Percentiles rank a stretch among this genome's conserved stretches.
Conservation (phyloP, 2,888 invertebrate genomes). For the Oxystoma pomonae region DNA sequence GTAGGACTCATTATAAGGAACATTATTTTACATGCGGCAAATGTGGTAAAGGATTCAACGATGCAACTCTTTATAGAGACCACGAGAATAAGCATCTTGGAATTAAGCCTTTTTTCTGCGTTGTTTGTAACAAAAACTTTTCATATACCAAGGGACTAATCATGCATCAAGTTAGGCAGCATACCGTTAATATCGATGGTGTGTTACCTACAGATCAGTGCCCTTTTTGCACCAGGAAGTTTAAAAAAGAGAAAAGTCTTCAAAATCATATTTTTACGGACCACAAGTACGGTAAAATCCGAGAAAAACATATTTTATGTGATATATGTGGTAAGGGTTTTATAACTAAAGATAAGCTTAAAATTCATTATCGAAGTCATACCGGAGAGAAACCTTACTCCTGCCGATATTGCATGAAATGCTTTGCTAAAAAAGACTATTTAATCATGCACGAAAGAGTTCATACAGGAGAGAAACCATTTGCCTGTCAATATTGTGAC, state of each 20-base stretch:
- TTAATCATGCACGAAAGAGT: constrained; percentile 58
- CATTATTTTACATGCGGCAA: constrained; percentile 32
- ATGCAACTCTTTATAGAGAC: constrained; percentile 42
- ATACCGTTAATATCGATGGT: constrained; percentile 45
- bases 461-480: constrained; percentile 59
- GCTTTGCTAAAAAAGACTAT: constrained; percentile 58
- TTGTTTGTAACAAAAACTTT: constrained; percentile 41
- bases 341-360: constrained; percentile 33
- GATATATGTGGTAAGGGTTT: constrained; percentile 39
- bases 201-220: constrained; percentile 46
- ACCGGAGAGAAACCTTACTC: constrained; percentile 60
- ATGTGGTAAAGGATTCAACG: constrained; percentile 34
- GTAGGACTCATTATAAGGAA: constrained; percentile 51
- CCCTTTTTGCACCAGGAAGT: constrained; percentile 36
- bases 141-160: constrained; percentile 48
- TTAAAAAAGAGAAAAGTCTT: constrained; percentile 38
- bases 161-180: constrained; percentile 54
- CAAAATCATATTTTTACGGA: constrained; percentile 48
- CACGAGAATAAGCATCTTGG: constrained; percentile 39
- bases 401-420: constrained; percentile 58
- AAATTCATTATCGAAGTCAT: constrained; percentile 47
- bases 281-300: constrained; percentile 27
- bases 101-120: constrained; percentile 39
- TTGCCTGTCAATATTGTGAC: constrained; percentile 54
- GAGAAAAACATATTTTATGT: constrained; percentile 32